Percentiles rank a stretch among this genome's conserved stretches.
Conservation (phyloP, 53 echinoderm and acorn worm species). For the Temnopleurus reevesii region DNA sequence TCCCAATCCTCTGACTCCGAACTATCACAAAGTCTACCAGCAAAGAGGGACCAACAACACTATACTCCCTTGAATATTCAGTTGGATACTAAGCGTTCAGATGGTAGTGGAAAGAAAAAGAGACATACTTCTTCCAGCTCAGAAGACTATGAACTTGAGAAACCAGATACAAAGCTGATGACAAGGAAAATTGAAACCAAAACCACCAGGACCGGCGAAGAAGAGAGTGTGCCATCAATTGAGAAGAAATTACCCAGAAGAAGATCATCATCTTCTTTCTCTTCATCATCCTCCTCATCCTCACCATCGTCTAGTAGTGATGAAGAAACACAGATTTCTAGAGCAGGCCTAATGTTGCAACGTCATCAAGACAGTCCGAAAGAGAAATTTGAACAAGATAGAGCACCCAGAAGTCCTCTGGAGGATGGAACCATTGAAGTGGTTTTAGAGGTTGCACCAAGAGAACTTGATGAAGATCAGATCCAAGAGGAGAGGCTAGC, state of each 20-base stretch:
- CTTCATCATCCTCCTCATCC: conserved; percentile 30
- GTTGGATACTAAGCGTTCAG: neutral
- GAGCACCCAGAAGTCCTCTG: neutral
- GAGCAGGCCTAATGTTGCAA: neutral
- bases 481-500: neutral
- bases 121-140: neutral
- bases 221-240: neutral
- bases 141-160: conserved; percentile 20
- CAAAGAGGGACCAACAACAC: neutral
- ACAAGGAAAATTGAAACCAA: neutral
- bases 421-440: neutral
- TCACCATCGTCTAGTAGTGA: conserved; percentile 1
- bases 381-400: neutral
- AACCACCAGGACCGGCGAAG: neutral
- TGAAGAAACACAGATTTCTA: neutral
- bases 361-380: neutral
- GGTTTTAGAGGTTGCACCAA: neutral
- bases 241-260: neutral
- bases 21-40: neutral
- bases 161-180: neutral
- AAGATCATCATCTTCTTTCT: neutral
- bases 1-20: neutral
- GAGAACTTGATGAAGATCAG: neutral
- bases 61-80: conserved; percentile 20
- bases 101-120: neutral